Percentiles rank a stretch among this genome's conserved stretches.
Conservation (phyloP, 2,113 vertebrate genomes). For the Pedionomus torquatus region DNA sequence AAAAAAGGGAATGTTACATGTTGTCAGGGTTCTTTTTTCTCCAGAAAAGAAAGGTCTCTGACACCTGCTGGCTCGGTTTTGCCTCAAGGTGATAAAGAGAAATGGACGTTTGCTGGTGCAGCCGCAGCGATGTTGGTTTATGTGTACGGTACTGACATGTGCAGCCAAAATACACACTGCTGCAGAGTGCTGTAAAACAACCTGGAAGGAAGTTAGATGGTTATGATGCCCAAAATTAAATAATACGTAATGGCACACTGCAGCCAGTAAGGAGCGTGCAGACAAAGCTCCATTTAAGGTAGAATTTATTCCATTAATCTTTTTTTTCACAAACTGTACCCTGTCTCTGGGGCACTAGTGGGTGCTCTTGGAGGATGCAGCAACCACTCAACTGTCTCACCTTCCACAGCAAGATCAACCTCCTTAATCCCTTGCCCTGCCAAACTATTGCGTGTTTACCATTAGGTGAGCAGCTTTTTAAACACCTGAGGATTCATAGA, state of each 20-base stretch:
- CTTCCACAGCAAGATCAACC: no score
- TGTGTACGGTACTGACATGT: fast-evolving
- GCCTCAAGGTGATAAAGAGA: not conserved
- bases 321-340: not conserved
- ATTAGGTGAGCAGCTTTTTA: not conserved
- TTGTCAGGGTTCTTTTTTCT: not conserved
- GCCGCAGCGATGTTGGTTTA: not conserved
- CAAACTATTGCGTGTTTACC: not conserved
- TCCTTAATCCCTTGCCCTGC: not conserved
- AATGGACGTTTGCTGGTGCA: not conserved
- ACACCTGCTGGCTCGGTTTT: not conserved
- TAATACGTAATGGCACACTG: fast-evolving
- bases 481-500: not conserved
- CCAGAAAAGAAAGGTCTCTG: not conserved
- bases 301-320: not conserved
- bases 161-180: not conserved
- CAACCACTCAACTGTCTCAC: fast-evolving
- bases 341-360: fast-evolving
- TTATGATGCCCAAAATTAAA: not conserved
- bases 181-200: not conserved
- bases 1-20: not conserved
- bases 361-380: fast-evolving
- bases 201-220: not conserved
- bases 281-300: not conserved
- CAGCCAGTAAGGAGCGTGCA: not conserved